A percentile compares a stretch with the other conserved stretches of the same genome.
phyloP scores from a whole-genome alignment of 2,888 invertebrate genomes.

The Hirtodrosophila confusa region DNA sequence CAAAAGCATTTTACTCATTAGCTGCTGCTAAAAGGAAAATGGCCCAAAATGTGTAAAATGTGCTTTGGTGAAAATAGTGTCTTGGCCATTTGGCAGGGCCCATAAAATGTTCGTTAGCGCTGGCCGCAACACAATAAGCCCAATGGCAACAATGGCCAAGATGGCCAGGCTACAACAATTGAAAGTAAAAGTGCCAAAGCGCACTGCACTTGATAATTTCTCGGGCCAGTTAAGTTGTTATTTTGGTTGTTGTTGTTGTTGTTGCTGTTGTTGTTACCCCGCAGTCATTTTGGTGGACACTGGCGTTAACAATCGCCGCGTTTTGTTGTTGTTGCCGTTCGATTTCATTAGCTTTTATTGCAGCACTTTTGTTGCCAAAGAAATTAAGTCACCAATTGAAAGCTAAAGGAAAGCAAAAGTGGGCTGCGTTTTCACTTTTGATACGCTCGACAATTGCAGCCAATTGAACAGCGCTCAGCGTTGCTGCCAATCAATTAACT shows the following conservation, averaged over 20 bases:
- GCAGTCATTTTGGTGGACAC: conserved; percentile 45
- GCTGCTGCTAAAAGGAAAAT: conserved; percentile 72
- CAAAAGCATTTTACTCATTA: conserved; percentile 71
- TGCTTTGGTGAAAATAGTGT: conserved; percentile 51
- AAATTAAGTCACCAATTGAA: conserved; percentile 80
- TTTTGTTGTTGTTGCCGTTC: conserved; percentile 56
- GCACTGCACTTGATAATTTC: conserved; percentile 79
- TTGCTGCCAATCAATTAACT: conserved; percentile 60
- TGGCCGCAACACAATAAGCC: conserved; percentile 30
- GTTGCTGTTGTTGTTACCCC: conserved; percentile 22
- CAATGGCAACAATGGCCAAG: conserved; percentile 28
- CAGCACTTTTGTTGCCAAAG: conserved; percentile 66
- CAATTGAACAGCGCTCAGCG: conserved; percentile 26
- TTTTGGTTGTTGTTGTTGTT: conserved; percentile 22
- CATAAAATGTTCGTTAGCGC: conserved; percentile 62
- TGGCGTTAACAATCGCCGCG: conserved; percentile 53
- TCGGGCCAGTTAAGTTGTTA: conserved; percentile 44
- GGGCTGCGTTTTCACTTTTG: conserved; percentile 69
- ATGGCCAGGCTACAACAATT: conserved; percentile 38
- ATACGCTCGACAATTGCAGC: conserved; percentile 39
- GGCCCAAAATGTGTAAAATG: conserved; percentile 30
- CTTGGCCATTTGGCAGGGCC: not conserved
- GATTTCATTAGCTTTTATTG: conserved; percentile 79
- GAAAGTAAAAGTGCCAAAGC: conserved; percentile 74
- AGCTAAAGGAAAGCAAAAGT: conserved; percentile 74